phyloP scores from a whole-genome alignment of 2,113 vertebrate genomes.

The Rhea americana region DNA sequence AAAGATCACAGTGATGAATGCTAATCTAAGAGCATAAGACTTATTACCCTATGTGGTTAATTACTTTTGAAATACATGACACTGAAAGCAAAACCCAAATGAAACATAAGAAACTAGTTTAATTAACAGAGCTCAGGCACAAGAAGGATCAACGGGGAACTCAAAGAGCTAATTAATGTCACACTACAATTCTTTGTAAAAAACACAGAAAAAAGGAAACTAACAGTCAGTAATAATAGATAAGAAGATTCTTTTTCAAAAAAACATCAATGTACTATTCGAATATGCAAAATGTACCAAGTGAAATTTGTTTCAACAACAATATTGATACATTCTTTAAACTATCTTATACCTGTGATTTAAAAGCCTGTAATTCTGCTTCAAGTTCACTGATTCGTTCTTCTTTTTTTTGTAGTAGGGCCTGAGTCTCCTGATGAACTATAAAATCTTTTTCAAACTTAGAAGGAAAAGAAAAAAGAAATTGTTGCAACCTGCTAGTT shows the following conservation, averaged over 20 bases:
- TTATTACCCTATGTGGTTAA: constrained; percentile 74
- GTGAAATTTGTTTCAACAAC: not conserved
- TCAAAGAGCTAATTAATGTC: constrained; percentile 50
- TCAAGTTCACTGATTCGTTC: constrained; percentile 88
- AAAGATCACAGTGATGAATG: constrained; percentile 75
- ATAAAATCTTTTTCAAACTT: constrained; percentile 95
- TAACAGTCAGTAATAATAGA: constrained; percentile 13
- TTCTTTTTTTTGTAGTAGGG: constrained; percentile 87
- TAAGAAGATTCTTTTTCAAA: not conserved
- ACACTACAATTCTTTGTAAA: constrained; percentile 7
- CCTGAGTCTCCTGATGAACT: constrained; percentile 89
- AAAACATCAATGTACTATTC: not conserved
- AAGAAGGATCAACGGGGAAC: constrained; percentile 42
- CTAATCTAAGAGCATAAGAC: constrained; percentile 67
- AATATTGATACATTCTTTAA: not conserved
- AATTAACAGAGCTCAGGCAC: constrained; percentile 57
- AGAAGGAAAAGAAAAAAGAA: not conserved
- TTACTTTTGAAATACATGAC: constrained; percentile 72
- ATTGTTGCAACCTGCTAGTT: not conserved
- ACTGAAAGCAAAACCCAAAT: constrained; percentile 64
- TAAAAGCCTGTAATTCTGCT: constrained; percentile 88
- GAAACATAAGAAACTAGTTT: constrained; percentile 60
- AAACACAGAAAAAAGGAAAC: constrained; percentile 38
- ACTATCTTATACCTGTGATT: constrained; percentile 84
- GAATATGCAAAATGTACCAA: not conserved